Percentiles rank a stretch among this genome's conserved stretches.
Evolutionary conservation across 2,113 vertebrate genomes (phyloP).

Genomic region (Cephalopholis sonnerati): DNA sequence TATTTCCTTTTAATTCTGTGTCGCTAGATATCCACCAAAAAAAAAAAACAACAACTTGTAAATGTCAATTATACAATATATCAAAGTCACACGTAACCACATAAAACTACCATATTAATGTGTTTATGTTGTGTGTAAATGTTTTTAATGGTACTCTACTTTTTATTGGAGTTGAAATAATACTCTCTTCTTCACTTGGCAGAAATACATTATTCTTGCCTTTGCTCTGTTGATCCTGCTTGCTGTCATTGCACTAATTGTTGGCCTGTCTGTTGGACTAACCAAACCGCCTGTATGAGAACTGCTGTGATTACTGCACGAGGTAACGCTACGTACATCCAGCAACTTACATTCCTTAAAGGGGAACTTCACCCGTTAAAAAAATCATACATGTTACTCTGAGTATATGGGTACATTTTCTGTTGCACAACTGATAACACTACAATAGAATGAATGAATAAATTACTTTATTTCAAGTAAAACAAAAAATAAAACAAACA

Average conservation of each 20-base stretch:
- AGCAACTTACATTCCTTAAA: background rate
- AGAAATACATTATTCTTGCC: constrained; percentile 93
- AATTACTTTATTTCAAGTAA: no score
- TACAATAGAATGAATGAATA: no score
- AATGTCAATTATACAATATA: background rate
- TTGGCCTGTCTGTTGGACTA: constrained; percentile 92
- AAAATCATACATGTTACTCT: no score
- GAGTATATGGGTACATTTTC: no score
- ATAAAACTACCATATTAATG: background rate
- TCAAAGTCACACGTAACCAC: background rate
- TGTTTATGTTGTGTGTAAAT: background rate
- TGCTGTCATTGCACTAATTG: constrained; percentile 89
- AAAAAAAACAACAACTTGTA: background rate
- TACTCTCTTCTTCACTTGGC: constrained; percentile 78
- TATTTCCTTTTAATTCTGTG: background rate
- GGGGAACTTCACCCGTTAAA: no score
- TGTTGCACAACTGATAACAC: no score
- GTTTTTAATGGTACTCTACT: background rate
- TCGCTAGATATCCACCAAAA: background rate
- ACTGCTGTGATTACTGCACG: constrained; percentile 18
- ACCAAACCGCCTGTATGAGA: constrained; percentile 82
- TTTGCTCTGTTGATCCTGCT: constrained; percentile 87
- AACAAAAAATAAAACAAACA: no score
- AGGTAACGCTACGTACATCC: constrained; percentile 64
- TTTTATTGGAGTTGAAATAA: constrained; percentile 29